Conservation (phyloP, 2,797 vertebrate species). For the Onychomys torridus region DNA sequence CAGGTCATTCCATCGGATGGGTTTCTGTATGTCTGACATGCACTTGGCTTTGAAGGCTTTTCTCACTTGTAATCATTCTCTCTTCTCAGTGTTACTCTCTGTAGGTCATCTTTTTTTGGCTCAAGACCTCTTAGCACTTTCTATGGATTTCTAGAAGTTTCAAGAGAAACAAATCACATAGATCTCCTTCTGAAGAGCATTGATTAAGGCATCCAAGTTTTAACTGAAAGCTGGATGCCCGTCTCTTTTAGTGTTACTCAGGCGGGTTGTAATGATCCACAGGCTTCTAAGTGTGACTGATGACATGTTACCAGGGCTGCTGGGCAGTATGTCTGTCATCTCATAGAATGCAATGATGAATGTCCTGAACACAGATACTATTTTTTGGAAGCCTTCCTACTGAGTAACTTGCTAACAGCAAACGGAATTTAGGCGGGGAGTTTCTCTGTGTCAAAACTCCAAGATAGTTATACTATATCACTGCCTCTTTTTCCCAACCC, state of each 20-base stretch:
- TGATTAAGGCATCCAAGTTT: constrained; percentile 31
- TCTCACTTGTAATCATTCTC: constrained; percentile 9
- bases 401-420: not conserved
- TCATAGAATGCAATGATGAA: not conserved
- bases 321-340: not conserved
- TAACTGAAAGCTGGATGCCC: not conserved
- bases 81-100: not conserved
- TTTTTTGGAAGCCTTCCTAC: not conserved
- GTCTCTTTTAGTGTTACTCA: not conserved
- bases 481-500: not conserved
- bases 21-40: not conserved
- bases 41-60: not conserved
- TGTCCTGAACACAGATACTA: not conserved
- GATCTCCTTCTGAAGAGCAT: not conserved
- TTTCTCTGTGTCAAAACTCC: not conserved
- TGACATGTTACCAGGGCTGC: not conserved
- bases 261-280: not conserved
- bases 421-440: not conserved
- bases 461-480: not conserved
- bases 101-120: constrained; percentile 9
- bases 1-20: too few relatives aligned
- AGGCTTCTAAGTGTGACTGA: not conserved
- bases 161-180: not conserved
- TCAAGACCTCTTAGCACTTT: not conserved
- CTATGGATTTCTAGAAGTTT: not conserved